Percentiles rank a stretch among this genome's conserved stretches.
Conservation (phyloP, 2,888 invertebrate species). For the Smittia sp. region DNA sequence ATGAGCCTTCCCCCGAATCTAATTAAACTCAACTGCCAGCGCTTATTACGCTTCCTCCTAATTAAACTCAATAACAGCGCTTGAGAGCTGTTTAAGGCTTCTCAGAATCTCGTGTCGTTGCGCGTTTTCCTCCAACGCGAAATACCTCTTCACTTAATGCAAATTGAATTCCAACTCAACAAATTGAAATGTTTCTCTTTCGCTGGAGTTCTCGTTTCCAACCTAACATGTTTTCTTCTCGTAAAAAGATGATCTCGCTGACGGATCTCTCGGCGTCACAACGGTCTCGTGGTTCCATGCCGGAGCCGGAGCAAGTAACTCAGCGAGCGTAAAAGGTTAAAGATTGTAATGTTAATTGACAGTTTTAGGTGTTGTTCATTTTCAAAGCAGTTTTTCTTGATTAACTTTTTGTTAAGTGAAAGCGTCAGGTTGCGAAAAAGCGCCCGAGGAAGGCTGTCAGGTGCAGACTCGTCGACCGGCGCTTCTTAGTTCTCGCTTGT, state of each 20-base stretch:
- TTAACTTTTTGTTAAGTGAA: background rate
- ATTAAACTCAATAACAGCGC: too few relatives aligned
- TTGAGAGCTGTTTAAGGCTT: too few relatives aligned
- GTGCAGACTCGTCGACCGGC: too few relatives aligned
- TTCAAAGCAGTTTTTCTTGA: background rate
- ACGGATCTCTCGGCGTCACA: conserved; percentile 48
- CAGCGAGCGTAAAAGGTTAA: conserved; percentile 26
- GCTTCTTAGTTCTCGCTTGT: too few relatives aligned
- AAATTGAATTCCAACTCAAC: background rate
- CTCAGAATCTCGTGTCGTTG: too few relatives aligned
- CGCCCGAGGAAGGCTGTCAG: too few relatives aligned
- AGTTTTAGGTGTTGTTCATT: background rate
- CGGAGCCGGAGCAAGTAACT: conserved; percentile 46
- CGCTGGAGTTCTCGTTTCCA: background rate
- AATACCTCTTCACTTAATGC: background rate
- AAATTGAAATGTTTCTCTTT: too few relatives aligned
- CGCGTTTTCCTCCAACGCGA: too few relatives aligned
- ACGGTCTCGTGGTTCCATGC: conserved; percentile 54
- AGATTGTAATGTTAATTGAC: background rate
- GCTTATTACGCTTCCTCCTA: too few relatives aligned
- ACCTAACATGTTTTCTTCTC: background rate
- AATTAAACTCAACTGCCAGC: too few relatives aligned
- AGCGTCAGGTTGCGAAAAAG: too few relatives aligned
- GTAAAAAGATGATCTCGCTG: background rate
- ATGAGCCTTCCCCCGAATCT: too few relatives aligned